Base-by-base conservation (phyloP, 2,797 vertebrate genomes). In the Urocyon cinereoargenteus region DNA sequence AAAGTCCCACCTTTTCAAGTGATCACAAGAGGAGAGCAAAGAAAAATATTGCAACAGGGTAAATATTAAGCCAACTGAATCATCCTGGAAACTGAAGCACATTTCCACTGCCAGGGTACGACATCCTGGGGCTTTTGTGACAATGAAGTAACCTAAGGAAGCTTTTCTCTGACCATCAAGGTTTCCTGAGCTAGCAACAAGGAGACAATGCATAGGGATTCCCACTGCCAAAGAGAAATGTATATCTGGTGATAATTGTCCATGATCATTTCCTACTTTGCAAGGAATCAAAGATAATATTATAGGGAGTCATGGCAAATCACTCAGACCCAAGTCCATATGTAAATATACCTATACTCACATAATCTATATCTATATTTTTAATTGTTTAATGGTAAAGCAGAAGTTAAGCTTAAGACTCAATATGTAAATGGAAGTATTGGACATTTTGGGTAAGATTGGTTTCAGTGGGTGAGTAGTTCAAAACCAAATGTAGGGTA, bases 381-480 rank as follows among this genome's bases (percentile, higher is more conserved):
- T 90, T 62, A 78, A 26, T 62, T 79, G 40, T 78, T 28, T 64
- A 61, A 75, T 77, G 95, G 72, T 64, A 97, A 93, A 70, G 53
- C 45, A 90, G 84, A 84, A 96, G 82, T 31, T 97, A 92, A 97
- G 92, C 18, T 81, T 94, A 62, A 98, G 92, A 91, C 40, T 96
- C 78, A 51, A 77, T 91, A 91, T 0, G 2, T 59, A 31, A 95
- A 72, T 90, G 92, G 84, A 90, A 53, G 93, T 96, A 96, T 89
- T 97, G 90, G 88, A 84, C 73, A 89, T 64, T 92, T 51, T 96
- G 34, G 8, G 11, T 36, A 78, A 66, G n/a, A 51, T 97, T 97
- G 95, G 66, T 88, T 95, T 31, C 5, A 73, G 61, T 86, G 94
- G 73, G 40, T 70, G 45, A 84, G 26, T 26, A 78, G 40, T 78